A percentile compares a stretch with the other conserved stretches of the same genome.
Conservation (phyloP, 1,140 invertebrate species). For the Cydia strobilella region DNA sequence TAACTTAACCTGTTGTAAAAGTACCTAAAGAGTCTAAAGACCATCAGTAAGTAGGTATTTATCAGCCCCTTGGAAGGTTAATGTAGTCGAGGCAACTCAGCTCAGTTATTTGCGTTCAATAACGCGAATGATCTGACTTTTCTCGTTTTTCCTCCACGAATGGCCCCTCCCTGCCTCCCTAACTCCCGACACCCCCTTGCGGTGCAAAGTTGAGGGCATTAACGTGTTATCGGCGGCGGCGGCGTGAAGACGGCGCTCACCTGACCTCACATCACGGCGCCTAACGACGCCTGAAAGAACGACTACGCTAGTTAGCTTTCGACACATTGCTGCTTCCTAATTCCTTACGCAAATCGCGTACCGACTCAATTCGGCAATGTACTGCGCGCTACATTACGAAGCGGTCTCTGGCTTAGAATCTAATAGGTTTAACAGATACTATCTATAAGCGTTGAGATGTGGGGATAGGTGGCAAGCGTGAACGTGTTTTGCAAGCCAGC, state of each 20-base stretch:
- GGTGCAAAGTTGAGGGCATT: constrained; percentile 81
- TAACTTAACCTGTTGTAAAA: background rate
- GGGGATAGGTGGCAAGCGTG: constrained; percentile 77
- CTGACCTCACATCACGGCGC: constrained; percentile 58
- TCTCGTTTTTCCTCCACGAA: constrained; percentile 72
- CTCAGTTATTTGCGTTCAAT: constrained; percentile 78
- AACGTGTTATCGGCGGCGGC: constrained; percentile 78
- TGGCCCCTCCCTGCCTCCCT: constrained; percentile 43
- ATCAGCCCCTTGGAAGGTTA: constrained; percentile 19
- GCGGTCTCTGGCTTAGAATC: constrained; percentile 21
- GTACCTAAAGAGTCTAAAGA: background rate
- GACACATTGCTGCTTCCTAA: constrained; percentile 43
- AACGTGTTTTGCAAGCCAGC: constrained; percentile 78
- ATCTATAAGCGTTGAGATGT: constrained; percentile 78
- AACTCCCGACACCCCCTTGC: constrained; percentile 54
- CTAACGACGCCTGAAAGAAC: constrained; percentile 42
- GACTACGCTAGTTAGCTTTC: constrained; percentile 31
- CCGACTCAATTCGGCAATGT: constrained; percentile 42
- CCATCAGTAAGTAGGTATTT: background rate
- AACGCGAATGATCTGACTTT: constrained; percentile 76
- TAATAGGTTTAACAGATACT: constrained; percentile 75
- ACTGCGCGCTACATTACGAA: constrained; percentile 22
- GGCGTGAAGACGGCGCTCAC: constrained; percentile 75
- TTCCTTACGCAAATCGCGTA: too few relatives aligned
- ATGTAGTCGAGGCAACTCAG: constrained; percentile 53